Conservation (phyloP, 2,113 vertebrate genomes). For the Zootoca vivipara region DNA sequence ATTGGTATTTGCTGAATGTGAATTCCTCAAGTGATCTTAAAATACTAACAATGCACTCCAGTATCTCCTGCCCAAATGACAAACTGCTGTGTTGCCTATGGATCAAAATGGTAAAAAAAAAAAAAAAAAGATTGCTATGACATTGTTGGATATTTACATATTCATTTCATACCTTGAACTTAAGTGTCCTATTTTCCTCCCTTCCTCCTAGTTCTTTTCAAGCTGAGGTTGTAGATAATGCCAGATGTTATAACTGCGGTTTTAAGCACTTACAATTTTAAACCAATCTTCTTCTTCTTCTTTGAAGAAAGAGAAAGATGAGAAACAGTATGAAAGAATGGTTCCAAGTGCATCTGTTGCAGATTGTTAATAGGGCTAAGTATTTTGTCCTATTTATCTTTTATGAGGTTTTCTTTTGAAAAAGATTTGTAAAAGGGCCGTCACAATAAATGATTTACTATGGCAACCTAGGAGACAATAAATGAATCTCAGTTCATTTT, state of each 20-base stretch:
- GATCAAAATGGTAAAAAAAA: neutral
- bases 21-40: neutral
- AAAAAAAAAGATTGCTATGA: neutral
- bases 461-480: conserved; percentile 57
- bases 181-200: neutral
- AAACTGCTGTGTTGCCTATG: neutral
- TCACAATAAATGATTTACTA: conserved; percentile 77
- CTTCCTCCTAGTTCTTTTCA: neutral
- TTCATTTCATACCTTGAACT: neutral
- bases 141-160: neutral
- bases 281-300: conserved; percentile 56
- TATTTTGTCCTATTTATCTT: conserved; percentile 78
- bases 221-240: neutral
- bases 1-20: neutral
- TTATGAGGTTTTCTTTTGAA: conserved; percentile 74
- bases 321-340: conserved; percentile 59
- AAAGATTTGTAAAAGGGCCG: conserved; percentile 72
- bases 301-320: conserved; percentile 63
- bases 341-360: conserved; percentile 67
- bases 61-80: neutral
- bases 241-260: conserved; percentile 46
- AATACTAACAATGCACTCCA: neutral
- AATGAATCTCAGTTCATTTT: conserved; percentile 62
- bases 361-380: conserved; percentile 69
- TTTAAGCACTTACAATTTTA: conserved; percentile 65